Percentiles rank a stretch among this genome's conserved stretches.
Evolutionary conservation across 2,888 invertebrate genomes (phyloP).

Genomic region (Drosophila limbata): DNA sequence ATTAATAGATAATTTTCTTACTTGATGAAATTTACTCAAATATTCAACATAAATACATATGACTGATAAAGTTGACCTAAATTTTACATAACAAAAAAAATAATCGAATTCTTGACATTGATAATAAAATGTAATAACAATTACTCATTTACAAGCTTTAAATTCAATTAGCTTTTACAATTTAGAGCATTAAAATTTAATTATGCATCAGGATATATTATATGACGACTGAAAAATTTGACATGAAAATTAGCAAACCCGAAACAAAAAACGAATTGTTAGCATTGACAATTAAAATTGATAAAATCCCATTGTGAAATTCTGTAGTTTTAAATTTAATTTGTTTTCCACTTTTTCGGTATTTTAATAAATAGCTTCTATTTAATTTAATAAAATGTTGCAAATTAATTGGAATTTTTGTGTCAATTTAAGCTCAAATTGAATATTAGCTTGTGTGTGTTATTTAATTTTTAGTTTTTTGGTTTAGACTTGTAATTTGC

Average conservation of each 20-base stretch:
- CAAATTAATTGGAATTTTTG: conserved; percentile 6
- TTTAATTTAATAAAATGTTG: neutral
- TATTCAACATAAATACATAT: neutral
- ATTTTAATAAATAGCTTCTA: neutral
- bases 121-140: neutral
- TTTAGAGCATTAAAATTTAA: neutral
- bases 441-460: neutral
- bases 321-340: neutral
- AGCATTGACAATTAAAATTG: neutral
- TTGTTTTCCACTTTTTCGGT: neutral
- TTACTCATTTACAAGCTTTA: neutral
- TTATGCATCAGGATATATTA: too few relatives aligned
- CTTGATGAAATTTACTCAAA: neutral
- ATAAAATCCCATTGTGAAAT: neutral
- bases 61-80: neutral
- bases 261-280: neutral
- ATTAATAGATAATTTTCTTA: too few relatives aligned
- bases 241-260: neutral
- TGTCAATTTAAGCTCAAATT: conserved; percentile 1
- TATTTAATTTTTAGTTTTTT: neutral
- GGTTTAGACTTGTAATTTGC: neutral
- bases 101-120: neutral
- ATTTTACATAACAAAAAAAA: neutral
- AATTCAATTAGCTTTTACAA: neutral
- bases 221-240: neutral